Conservation (phyloP, 2,888 invertebrate species). For the Sesia apiformis region DNA sequence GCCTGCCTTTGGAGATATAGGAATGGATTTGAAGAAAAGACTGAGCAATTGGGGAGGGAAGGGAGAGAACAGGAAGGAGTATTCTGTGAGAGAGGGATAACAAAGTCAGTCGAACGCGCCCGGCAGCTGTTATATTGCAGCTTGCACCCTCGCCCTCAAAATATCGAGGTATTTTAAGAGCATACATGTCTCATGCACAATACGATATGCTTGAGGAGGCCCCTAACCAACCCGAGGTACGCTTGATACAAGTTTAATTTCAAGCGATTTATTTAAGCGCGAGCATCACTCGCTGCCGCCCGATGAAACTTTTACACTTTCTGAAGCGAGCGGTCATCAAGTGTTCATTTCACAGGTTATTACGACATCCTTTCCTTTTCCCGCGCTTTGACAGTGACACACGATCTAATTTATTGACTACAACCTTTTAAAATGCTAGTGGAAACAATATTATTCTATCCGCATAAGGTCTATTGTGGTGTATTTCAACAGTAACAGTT, state of each 20-base stretch:
- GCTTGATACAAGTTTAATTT: neutral
- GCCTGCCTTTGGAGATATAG: too few species aligned
- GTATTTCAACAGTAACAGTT: slow-evolving; percentile 14
- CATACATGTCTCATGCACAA: too few species aligned
- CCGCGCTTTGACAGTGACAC: slow-evolving; percentile 52
- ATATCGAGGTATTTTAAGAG: too few species aligned
- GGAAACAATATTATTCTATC: slow-evolving; percentile 17
- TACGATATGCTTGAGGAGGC: too few species aligned
- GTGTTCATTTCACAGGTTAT: slow-evolving; percentile 61
- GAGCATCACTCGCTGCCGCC: neutral
- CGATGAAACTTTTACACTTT: neutral
- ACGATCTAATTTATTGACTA: slow-evolving; percentile 57
- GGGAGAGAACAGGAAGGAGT: too few species aligned
- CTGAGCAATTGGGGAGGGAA: too few species aligned
- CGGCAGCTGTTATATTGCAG: too few species aligned
- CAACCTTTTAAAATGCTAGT: slow-evolving; percentile 23
- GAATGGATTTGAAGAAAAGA: too few species aligned
- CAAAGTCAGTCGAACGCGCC: too few species aligned
- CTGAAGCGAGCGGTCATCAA: slow-evolving; percentile 39
- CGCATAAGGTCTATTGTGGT: slow-evolving; percentile 27
- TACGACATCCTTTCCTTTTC: slow-evolving; percentile 44
- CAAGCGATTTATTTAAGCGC: neutral
- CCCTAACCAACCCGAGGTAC: neutral
- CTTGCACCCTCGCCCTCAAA: too few species aligned
- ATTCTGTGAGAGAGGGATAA: too few species aligned